Conservation (phyloP, 2,888 invertebrate genomes). For the Raillietiella orientalis region DNA sequence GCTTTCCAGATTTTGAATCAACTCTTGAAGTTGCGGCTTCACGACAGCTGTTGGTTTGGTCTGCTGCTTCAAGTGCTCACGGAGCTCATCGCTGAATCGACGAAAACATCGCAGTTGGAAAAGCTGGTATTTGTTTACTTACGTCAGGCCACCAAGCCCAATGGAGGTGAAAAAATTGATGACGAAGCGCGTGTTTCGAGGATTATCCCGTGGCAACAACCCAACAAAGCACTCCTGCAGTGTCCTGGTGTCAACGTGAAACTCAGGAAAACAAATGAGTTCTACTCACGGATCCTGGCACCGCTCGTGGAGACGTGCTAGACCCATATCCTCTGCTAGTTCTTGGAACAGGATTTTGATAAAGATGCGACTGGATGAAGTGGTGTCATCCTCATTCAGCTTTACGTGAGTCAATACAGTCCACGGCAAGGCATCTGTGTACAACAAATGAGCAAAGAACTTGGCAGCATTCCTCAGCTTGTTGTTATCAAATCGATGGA, state of each 20-base stretch:
- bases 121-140: conserved; percentile 9
- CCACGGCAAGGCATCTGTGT: conserved; percentile 93
- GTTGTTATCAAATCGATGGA: conserved; percentile 55
- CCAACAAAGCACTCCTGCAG: conserved; percentile 57
- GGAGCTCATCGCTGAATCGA: conserved; percentile 30
- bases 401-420: conserved; percentile 59
- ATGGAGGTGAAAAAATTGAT: conserved; percentile 94
- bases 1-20: conserved; percentile 5
- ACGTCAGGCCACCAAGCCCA: conserved; percentile 78
- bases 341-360: conserved; percentile 94
- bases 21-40: conserved; percentile 6
- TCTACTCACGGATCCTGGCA: conserved; percentile 53
- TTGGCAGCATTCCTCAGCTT: conserved; percentile 83
- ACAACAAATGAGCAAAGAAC: conserved; percentile 79
- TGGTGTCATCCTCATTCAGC: conserved; percentile 86
- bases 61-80: conserved; percentile 52
- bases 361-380: conserved; percentile 85
- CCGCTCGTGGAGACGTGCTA: conserved; percentile 59
- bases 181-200: conserved; percentile 80
- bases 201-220: conserved; percentile 78
- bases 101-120: conserved; percentile 7
- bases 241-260: no score
- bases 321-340: conserved; percentile 78
- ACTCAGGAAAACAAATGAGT: background rate
- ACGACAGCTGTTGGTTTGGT: conserved; percentile 15